phyloP scores from a whole-genome alignment of 1,140 invertebrate species.

The Melitaea cinxia region DNA sequence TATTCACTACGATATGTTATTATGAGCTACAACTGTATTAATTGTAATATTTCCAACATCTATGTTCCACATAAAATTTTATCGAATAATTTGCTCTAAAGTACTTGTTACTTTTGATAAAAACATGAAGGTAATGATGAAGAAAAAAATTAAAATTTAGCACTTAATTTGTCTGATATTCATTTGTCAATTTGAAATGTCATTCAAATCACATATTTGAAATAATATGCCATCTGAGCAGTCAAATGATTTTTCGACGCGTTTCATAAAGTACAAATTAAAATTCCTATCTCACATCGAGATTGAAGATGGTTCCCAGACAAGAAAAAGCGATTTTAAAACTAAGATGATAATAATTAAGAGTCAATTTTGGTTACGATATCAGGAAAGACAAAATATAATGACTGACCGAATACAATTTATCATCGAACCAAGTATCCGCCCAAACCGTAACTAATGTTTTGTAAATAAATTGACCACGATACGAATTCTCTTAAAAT shows the following conservation, averaged over 20 bases:
- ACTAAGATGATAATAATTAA: slow-evolving; percentile 35
- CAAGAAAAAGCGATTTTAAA: slow-evolving; percentile 22
- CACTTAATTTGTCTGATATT: slow-evolving; percentile 68
- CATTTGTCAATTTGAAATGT: slow-evolving; percentile 74
- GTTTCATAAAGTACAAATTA: slow-evolving; percentile 46
- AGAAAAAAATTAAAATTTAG: too few species aligned
- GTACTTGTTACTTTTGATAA: not conserved
- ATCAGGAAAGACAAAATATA: slow-evolving; percentile 42
- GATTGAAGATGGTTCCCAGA: slow-evolving; percentile 23
- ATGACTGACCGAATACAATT: slow-evolving; percentile 70
- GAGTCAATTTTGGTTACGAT: slow-evolving; percentile 38
- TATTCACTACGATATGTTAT: slow-evolving; percentile 66
- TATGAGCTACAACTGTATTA: slow-evolving; percentile 49
- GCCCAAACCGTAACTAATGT: slow-evolving; percentile 75
- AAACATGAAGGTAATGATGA: too few species aligned
- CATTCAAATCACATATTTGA: slow-evolving; percentile 61
- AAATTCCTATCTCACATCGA: slow-evolving; percentile 31
- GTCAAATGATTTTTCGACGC: slow-evolving; percentile 43
- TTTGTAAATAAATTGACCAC: slow-evolving; percentile 78
- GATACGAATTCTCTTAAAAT: slow-evolving; percentile 59
- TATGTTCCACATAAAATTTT: not conserved
- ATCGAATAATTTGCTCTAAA: not conserved
- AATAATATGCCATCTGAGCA: slow-evolving; percentile 33
- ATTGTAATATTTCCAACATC: slow-evolving; percentile 15
- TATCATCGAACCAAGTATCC: slow-evolving; percentile 76